Conservation (phyloP, 1,140 invertebrate species). For the Agrypnia vestita region DNA sequence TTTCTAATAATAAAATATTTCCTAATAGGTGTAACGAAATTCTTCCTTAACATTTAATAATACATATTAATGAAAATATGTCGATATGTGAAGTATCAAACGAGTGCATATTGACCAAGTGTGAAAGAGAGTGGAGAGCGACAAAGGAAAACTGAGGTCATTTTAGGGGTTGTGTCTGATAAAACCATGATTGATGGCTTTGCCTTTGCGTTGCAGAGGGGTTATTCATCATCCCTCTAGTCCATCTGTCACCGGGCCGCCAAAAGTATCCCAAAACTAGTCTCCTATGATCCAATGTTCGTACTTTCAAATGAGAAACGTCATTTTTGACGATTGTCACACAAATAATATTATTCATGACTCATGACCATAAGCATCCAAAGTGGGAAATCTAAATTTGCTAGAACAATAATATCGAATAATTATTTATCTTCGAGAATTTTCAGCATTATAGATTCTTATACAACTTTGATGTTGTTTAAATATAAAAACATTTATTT, state of each 20-base stretch:
- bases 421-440: too few species aligned
- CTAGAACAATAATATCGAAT: too few species aligned
- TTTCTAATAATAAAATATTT: too few species aligned
- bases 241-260: constrained; percentile 51
- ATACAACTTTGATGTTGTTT: too few species aligned
- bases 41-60: too few species aligned
- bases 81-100: too few species aligned
- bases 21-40: too few species aligned
- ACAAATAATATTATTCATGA: constrained; percentile 24
- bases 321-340: constrained; percentile 17
- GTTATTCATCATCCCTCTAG: constrained; percentile 53
- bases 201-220: constrained; percentile 33
- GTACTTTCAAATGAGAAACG: constrained; percentile 43
- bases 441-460: too few species aligned
- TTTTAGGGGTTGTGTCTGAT: constrained; percentile 48
- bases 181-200: constrained; percentile 58
- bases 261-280: not conserved
- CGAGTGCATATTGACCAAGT: not conserved
- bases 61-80: too few species aligned
- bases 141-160: constrained; percentile 50
- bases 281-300: constrained; percentile 16
- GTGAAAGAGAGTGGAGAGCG: constrained; percentile 10
- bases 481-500: too few species aligned
- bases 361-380: constrained; percentile 5
- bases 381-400: constrained; percentile 29